Evolutionary conservation across 2,113 vertebrate species (phyloP), one percentile per base, ranked within the genome.

Genomic region (Centropus unirufus): DNA sequence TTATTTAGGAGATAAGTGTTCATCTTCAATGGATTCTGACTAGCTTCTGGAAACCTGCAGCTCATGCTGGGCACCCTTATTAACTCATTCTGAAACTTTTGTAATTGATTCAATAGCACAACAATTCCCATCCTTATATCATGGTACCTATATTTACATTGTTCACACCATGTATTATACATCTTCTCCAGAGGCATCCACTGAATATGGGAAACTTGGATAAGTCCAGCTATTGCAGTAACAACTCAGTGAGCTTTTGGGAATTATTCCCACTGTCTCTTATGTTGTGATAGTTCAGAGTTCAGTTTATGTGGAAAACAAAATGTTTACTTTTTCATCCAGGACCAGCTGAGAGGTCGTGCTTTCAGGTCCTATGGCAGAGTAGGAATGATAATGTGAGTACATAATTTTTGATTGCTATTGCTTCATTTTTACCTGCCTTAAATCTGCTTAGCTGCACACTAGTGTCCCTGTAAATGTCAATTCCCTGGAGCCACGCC

Each of bases 371-470:
- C 42, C 27, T 84, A 1, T 79, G 66, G 23, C 51, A 62, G 17
- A 74, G 39, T 40, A 90, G 51, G 51, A 87, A 78, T 61, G 44
- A 84, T 87, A 89, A 89, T 87, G 54, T 26, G 67, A 69, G 30
- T 62, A 77, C 67, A 61, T 57, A 0, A 16, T 49, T 93, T 93
- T 93, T 3, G 1, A 63, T 44, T 73, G 40, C 54, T 46, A 5
- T 87, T 46, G 32, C 51, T 91, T 90, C 70, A 36, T 94, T 92
- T 79, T 72, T 83, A 95, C 90, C 88, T 96, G 91, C 73, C 64
- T 95, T 76, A 83, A 77, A 89, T 89, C 75, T 95, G 44, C 73
- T 95, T 76, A 79, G 46, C 86, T 94, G 59, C 58, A 76, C 44
- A 81, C 30, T 44, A 67, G 10, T 4, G 4, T 82, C 62, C 89